Conservation (phyloP, 92 coral and sea anemone genomes). For the Porites lobata region DNA sequence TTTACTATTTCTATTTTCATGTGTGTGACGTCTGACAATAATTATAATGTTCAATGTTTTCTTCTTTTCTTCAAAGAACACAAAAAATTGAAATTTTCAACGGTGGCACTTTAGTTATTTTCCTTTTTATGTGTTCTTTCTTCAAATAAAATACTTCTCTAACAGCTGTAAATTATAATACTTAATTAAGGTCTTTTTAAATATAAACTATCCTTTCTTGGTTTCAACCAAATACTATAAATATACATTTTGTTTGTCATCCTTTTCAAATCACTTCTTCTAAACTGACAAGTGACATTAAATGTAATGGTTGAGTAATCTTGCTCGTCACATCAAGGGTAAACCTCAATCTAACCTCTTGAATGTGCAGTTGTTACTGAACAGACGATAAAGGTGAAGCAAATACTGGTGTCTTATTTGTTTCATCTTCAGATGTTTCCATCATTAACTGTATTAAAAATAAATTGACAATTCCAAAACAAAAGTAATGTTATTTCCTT, state of each 20-base stretch:
- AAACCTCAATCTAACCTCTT: neutral
- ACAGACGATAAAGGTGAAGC: neutral
- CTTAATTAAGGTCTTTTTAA: neutral
- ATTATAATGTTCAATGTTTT: neutral
- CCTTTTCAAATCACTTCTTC: too few species aligned
- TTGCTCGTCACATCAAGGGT: neutral
- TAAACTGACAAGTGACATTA: neutral
- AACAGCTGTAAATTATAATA: neutral
- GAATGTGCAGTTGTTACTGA: neutral
- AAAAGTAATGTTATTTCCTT: neutral
- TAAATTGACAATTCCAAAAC: neutral
- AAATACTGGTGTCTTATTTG: too few species aligned
- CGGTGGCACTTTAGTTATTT: neutral
- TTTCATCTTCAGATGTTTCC: neutral
- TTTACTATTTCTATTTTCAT: neutral
- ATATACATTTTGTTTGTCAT: too few species aligned
- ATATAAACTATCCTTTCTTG: neutral
- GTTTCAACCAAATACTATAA: neutral
- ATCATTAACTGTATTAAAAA: neutral
- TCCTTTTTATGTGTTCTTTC: neutral
- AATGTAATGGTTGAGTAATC: conserved; percentile 3
- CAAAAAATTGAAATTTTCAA: neutral
- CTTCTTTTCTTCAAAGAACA: neutral
- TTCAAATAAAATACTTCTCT: neutral
- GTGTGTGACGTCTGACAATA: neutral